Evolutionary conservation across 2,797 vertebrate genomes (phyloP).

Genomic region (Botia almorhae): DNA sequence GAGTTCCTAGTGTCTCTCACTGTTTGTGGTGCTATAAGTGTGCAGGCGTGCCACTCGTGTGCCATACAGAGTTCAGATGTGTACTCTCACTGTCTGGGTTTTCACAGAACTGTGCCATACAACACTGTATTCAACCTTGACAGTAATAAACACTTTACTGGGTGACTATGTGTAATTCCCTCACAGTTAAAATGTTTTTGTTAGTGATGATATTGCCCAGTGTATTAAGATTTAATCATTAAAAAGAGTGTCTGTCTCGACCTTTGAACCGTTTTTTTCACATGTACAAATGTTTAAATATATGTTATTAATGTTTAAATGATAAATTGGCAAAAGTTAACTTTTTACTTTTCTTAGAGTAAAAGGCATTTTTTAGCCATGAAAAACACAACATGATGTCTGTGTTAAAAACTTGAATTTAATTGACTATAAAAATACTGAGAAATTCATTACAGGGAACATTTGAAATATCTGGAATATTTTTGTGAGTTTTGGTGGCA

Average conservation of each 20-base stretch:
- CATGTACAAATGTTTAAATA: constrained; percentile 3
- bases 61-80: constrained; percentile 34
- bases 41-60: background rate
- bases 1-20: constrained; percentile 1
- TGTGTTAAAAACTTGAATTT: background rate
- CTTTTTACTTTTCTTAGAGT: background rate
- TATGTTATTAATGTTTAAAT: background rate
- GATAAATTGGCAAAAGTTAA: background rate
- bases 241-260: constrained; percentile 48
- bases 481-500: background rate
- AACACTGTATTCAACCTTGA: constrained; percentile 24
- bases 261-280: constrained; percentile 3
- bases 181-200: constrained; percentile 1
- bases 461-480: background rate
- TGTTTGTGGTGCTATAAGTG: constrained; percentile 9
- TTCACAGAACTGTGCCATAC: constrained; percentile 52
- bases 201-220: constrained; percentile 9
- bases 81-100: constrained; percentile 21
- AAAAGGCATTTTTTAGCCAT: background rate
- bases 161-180: background rate
- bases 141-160: background rate
- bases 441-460: background rate
- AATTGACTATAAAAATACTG: background rate
- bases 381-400: background rate
- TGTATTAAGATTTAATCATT: constrained; percentile 53